Percentiles rank a stretch among this genome's conserved stretches.
Conservation (phyloP, 2,888 invertebrate genomes). For the Drosophila rellima region DNA sequence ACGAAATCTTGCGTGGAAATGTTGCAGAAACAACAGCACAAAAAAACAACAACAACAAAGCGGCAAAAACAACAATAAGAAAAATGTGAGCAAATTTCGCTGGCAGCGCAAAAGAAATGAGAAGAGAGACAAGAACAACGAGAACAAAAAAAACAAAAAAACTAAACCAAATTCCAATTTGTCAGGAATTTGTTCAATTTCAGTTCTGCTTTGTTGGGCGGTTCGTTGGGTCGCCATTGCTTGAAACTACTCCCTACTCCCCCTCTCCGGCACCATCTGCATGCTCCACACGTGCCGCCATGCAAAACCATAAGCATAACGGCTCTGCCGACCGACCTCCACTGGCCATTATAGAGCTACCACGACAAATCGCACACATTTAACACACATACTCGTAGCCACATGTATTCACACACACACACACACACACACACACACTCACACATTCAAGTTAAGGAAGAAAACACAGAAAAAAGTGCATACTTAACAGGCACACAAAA, state of each 20-base stretch:
- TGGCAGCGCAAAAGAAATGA: conserved; percentile 71
- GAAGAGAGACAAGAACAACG: conserved; percentile 35
- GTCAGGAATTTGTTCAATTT: conserved; percentile 85
- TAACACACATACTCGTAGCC: conserved; percentile 66
- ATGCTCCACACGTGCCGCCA: conserved; percentile 76
- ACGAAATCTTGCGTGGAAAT: conserved; percentile 78
- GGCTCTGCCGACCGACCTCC: conserved; percentile 53
- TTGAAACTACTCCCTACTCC: conserved; percentile 1
- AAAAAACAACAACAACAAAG: conserved; percentile 40
- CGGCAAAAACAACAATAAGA: conserved; percentile 61
- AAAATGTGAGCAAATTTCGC: conserved; percentile 76
- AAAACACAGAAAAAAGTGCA: conserved; percentile 64
- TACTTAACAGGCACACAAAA: conserved; percentile 74
- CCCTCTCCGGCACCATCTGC: conserved; percentile 50
- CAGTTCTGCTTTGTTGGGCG: conserved; percentile 76
- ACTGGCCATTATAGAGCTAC: conserved; percentile 77
- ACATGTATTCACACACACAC: conserved; percentile 2
- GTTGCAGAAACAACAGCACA: conserved; percentile 66
- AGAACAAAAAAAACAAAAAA: conserved; percentile 58
- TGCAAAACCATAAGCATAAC: conserved; percentile 80
- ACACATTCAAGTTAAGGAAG: conserved; percentile 11
- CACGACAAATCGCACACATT: conserved; percentile 80
- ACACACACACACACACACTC: conserved; percentile 11
- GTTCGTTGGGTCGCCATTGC: conserved; percentile 31
- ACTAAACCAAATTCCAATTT: conserved; percentile 84